A percentile compares a stretch with the other conserved stretches of the same genome.
Evolutionary conservation across 1,140 invertebrate genomes (phyloP).

Genomic region (Scaptomyza montana): DNA sequence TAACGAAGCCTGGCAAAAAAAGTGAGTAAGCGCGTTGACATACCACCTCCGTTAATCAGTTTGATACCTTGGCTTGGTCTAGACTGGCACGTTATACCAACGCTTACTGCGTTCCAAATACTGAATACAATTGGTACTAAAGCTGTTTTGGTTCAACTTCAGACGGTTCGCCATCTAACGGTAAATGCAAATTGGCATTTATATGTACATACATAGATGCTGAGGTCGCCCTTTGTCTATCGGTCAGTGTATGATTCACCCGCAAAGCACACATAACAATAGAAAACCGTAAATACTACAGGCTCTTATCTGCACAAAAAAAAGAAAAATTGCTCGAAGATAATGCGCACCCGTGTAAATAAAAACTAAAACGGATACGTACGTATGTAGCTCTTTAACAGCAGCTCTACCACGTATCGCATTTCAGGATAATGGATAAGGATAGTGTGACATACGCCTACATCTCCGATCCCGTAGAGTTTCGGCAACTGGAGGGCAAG

Average conservation of each 20-base stretch:
- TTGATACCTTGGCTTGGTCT: conserved; percentile 26
- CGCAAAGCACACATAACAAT: conserved; percentile 30
- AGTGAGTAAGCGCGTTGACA: conserved; percentile 66
- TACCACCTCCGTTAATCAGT: conserved; percentile 73
- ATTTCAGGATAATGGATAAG: conserved; percentile 55
- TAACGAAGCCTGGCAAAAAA: conserved; percentile 64
- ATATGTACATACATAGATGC: neutral
- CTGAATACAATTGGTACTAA: neutral
- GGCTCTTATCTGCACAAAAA: conserved; percentile 57
- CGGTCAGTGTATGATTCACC: conserved; percentile 39
- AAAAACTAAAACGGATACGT: conserved; percentile 25
- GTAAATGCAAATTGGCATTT: conserved; percentile 15
- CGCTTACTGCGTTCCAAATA: no score
- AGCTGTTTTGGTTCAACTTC: neutral
- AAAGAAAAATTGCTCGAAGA: conserved; percentile 46
- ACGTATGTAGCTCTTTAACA: conserved; percentile 2
- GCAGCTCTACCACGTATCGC: conserved; percentile 55
- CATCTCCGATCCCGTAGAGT: conserved; percentile 77
- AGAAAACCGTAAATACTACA: conserved; percentile 51
- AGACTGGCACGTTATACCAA: conserved; percentile 13
- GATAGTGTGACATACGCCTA: conserved; percentile 58
- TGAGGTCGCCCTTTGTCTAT: conserved; percentile 26
- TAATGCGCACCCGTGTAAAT: conserved; percentile 35
- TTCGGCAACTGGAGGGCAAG: conserved; percentile 66
- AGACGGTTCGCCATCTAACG: neutral